Percentiles rank a stretch among this genome's conserved stretches.
Conservation (phyloP, 2,797 vertebrate genomes). For the Parauchenoglanis punctatus region DNA sequence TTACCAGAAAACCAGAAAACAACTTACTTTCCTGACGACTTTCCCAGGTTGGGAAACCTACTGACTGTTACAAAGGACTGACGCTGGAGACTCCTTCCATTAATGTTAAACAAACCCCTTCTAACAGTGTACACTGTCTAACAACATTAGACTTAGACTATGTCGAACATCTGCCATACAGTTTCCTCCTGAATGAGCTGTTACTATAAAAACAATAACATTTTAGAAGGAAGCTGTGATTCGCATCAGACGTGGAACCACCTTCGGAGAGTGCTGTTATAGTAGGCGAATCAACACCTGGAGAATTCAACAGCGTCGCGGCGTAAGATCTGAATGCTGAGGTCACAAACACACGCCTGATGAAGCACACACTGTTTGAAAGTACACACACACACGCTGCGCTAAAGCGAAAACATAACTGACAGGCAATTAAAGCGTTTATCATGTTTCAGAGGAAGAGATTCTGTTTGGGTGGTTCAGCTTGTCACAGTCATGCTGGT, state of each 20-base stretch:
- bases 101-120: neutral
- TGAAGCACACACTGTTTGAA: slow-evolving; percentile 18
- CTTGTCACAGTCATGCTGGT: slow-evolving; percentile 26
- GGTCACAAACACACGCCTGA: slow-evolving; percentile 14
- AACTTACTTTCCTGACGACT: neutral
- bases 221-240: neutral
- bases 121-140: neutral
- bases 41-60: neutral
- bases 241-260: neutral
- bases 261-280: neutral
- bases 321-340: neutral
- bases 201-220: neutral
- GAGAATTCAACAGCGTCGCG: neutral
- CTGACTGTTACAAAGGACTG: neutral
- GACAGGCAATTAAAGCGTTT: slow-evolving; percentile 37
- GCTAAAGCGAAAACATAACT: neutral
- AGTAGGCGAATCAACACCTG: neutral
- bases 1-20: neutral
- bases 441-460: slow-evolving; percentile 22
- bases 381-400: slow-evolving; percentile 15
- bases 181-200: neutral
- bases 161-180: too few species aligned
- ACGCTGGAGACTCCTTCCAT: neutral
- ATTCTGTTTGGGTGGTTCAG: slow-evolving; percentile 23
- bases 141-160: neutral